phyloP scores from a whole-genome alignment of 2,113 vertebrate genomes.

The Elephantulus edwardii region DNA sequence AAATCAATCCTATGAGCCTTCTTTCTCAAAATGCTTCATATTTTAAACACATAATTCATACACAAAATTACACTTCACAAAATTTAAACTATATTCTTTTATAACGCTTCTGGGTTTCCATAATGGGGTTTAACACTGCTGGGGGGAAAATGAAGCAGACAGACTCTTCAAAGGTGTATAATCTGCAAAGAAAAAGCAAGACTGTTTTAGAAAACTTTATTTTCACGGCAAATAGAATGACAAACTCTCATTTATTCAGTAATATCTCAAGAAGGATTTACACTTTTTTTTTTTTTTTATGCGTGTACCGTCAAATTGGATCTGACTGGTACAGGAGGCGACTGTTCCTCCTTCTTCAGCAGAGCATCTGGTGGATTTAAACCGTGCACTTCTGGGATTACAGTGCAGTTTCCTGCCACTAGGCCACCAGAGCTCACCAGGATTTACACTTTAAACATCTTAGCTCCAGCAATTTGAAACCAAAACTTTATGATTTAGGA shows the following conservation, averaged over 20 bases:
- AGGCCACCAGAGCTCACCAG: no score
- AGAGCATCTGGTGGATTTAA: no score
- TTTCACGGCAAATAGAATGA: slow-evolving; percentile 4
- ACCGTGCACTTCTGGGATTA: no score
- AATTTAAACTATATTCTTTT: slow-evolving; percentile 81
- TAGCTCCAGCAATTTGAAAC: background rate
- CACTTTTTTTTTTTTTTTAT: no score
- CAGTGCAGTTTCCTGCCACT: no score
- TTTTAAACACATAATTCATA: slow-evolving; percentile 72
- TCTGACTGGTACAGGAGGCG: no score
- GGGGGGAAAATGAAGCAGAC: slow-evolving; percentile 62
- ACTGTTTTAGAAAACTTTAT: slow-evolving; percentile 46
- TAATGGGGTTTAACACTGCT: slow-evolving; percentile 59
- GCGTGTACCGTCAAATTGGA: no score
- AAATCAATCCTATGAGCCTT: slow-evolving; percentile 58
- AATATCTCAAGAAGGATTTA: slow-evolving; percentile 15
- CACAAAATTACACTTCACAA: slow-evolving; percentile 83
- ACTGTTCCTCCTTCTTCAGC: no score
- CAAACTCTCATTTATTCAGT: background rate
- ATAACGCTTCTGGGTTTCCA: slow-evolving; percentile 73
- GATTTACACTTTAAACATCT: background rate
- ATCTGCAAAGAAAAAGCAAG: slow-evolving; percentile 57
- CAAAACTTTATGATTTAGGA: background rate
- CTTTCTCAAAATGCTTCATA: slow-evolving; percentile 28
- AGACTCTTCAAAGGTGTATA: slow-evolving; percentile 37